Base-by-base conservation (phyloP, 2,113 vertebrate species). In the Rhinopomastus cyanomelas region DNA sequence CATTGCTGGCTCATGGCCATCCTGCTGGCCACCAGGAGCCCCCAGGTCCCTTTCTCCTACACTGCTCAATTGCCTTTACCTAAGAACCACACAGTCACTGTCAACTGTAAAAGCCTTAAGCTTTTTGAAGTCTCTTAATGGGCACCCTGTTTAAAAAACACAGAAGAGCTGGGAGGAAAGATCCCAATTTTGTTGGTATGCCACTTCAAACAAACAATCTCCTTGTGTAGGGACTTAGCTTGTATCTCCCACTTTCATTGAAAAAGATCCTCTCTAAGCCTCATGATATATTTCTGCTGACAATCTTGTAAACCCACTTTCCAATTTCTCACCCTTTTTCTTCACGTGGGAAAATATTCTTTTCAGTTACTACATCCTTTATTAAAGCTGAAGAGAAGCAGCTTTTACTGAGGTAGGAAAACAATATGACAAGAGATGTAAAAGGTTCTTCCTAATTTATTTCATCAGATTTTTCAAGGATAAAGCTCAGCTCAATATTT, bases 401-500 rank as follows among this genome's bases (percentile, higher is more conserved):
- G 42, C 36, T 81, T 73, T 76, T 57, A 90, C 32, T 8, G 55
- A 48, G 29, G 32, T 22, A 52, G 39, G 48, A 89, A 93, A 88
- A 93, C 44, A 67, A 82, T 0, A 0, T 65, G 89, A 56, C 13
- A 73, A 78, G 83, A 69, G 9, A 64, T 0, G 4, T n/a, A n/a
- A 88, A 87, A 73, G n/a, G 48, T 21, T 34, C 55, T 68, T 44
- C 4, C 25, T 75, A 25, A 9, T 0, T 34, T 78, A 75, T 88
- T 76, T 77, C 29, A 76, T 4, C n/a, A 29, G 52, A 84, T 56
- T 79, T 89, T 42, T 73, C 60, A 79, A n/a, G 32, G 36, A 85
- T 89, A 87, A 96, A 91, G 89, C 21, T 55, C 32, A 88, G 71
- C 5, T 71, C 68, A 65, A 88, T 68, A 66, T 80, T 92, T 48